phyloP scores from a whole-genome alignment of 92 coral and sea anemone genomes.

The Heteractis magnifica region DNA sequence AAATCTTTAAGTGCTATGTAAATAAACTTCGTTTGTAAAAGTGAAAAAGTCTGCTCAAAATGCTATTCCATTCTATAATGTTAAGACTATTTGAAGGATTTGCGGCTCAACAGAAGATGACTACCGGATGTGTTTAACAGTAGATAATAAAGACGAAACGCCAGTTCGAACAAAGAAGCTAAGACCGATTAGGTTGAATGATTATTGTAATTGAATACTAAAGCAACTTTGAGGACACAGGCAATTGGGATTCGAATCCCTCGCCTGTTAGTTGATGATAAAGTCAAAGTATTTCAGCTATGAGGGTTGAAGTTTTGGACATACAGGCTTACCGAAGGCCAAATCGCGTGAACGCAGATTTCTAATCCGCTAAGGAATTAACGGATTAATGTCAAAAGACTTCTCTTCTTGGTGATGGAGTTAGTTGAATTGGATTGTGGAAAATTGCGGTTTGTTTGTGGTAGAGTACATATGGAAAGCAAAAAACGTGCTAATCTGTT shows the following conservation, averaged over 20 bases:
- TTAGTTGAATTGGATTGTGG: not conserved
- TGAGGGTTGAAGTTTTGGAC: constrained; percentile 6
- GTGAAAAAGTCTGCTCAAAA: constrained; percentile 32
- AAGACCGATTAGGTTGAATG: constrained; percentile 4
- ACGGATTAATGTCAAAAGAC: constrained; percentile 64
- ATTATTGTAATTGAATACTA: constrained; percentile 54
- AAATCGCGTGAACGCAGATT: constrained; percentile 47
- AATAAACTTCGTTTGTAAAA: constrained; percentile 46
- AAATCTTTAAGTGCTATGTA: constrained; percentile 64
- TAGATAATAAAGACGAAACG: not conserved
- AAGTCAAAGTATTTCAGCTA: constrained; percentile 28
- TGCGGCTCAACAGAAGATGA: not conserved
- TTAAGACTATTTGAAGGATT: constrained; percentile 31
- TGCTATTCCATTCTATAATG: constrained; percentile 12
- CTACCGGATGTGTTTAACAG: constrained; percentile 30
- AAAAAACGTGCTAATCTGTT: constrained; percentile 13
- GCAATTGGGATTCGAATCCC: not conserved
- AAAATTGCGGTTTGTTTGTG: constrained; percentile 1
- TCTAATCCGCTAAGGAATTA: constrained; percentile 65
- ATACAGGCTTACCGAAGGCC: not conserved
- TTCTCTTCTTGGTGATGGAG: constrained; percentile 13
- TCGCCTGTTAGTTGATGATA: constrained; percentile 31
- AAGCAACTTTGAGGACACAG: constrained; percentile 16
- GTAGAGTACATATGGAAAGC: not conserved
- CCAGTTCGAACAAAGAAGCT: not conserved